Evolutionary conservation across 2,888 invertebrate species (phyloP), one percentile per base, ranked within the genome.

Genomic region (Trichopoda pennipes): DNA sequence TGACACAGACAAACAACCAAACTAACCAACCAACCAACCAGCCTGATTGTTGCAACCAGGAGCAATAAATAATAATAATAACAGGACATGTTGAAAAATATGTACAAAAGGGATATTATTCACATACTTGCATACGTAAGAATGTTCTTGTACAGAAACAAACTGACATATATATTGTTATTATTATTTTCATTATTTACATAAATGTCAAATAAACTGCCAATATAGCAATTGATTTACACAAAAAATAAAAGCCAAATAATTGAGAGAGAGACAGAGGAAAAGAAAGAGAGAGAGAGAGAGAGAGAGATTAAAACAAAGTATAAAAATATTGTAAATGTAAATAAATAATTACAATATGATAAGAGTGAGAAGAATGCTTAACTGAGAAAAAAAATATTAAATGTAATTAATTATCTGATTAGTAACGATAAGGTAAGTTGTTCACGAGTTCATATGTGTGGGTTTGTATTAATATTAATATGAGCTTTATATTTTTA

Each of bases 141-240:
- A 1, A 6, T 35, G 35, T 35, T 9, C 35, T 35, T 35, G 9
- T 35, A 35, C 35, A 4, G n/a, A 56, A 21, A 49, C 63, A 63
- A 19, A 38, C 21, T 38, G 38, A 51, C 19, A 35, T 7, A 35
- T 12, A 53, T 42, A 44, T 51, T 49, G 23, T 49, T 58, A 49
- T 55, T 28, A 9, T 44, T 70, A 28, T 42, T 69, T 61, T 77
- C 44, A 77, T 73, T 70, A 74, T 74, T 78, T 74, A 78, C 81
- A 56, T 55, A 70, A 82, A 55, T 78, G 81, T 82, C 78, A 82
- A 70, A 82, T 78, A 66, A 66, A 82, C 44, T 70, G 75, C 49
- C 69, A 79, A 82, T 82, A 82, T 68, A 79, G 79, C 75, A 82
- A 82, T 79, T 79, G 75, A 76, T 82, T 79, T 75, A 82, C 72